These are phyloP conservation scores for Serinus canaria DNA, from an alignment of 2,113 vertebrate genomes.

Conservation along the genomic window DNA sequence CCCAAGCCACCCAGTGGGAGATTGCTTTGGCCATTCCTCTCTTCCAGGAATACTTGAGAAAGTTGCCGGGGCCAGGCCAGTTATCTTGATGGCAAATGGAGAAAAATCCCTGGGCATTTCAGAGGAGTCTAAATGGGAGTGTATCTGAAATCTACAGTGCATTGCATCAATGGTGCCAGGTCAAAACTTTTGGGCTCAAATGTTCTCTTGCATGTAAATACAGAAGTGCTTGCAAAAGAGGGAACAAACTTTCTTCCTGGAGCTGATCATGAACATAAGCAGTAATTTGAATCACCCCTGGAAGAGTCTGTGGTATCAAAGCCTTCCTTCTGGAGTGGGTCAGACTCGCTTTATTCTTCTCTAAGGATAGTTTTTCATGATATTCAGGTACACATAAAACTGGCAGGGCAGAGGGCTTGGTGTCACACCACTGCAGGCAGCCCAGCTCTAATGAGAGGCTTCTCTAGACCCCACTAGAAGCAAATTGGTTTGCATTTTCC, in stretches of 20 bases:
- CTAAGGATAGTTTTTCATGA: not conserved
- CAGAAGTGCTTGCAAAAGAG: not conserved
- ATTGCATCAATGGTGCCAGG: not conserved
- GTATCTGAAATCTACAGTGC: not conserved
- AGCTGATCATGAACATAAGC: not conserved
- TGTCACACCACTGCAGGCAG: not conserved
- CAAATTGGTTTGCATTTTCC: not conserved
- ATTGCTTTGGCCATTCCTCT: not conserved
- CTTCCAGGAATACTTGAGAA: not conserved
- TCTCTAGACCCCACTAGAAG: not conserved
- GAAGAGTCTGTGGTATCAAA: not conserved
- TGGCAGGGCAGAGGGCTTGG: not conserved
- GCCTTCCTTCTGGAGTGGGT: not conserved
- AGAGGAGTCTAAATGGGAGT: not conserved
- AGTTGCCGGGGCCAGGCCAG: not conserved
- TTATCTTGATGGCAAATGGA: not conserved
- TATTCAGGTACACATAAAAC: not conserved
- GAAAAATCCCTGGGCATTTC: not conserved
- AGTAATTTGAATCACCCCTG: not conserved
- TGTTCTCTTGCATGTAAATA: not conserved
- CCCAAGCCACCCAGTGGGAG: not conserved
- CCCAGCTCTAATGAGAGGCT: not conserved
- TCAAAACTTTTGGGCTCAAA: not conserved
- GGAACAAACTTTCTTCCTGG: not conserved
- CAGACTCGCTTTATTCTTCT: not conserved